phyloP scores from a whole-genome alignment of 2,797 vertebrate genomes.

The Eupleurogrammus muticus region DNA sequence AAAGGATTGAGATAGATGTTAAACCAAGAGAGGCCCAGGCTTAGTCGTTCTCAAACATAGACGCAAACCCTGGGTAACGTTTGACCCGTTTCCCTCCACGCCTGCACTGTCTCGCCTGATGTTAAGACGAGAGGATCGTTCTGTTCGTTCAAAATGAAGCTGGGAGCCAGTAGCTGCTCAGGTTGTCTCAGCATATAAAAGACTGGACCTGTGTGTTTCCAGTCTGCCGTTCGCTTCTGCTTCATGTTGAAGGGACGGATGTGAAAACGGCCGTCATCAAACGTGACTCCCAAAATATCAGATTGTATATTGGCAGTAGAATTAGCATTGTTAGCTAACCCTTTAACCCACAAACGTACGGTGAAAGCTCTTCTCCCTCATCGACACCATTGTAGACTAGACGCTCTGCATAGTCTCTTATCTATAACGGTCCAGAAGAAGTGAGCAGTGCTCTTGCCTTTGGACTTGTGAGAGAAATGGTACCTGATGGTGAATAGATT shows the following conservation, averaged over 20 bases:
- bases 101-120: background rate
- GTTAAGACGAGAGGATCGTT: background rate
- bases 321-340: no score
- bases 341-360: background rate
- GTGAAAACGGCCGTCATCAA: background rate
- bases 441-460: constrained; percentile 34
- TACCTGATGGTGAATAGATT: constrained; percentile 82
- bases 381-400: background rate
- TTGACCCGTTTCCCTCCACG: background rate
- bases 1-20: no score
- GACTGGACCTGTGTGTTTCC: background rate
- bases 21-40: no score
- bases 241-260: background rate
- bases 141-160: background rate
- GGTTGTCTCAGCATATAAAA: constrained; percentile 2
- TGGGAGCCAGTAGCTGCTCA: background rate
- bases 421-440: constrained; percentile 24
- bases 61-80: background rate
- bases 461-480: constrained; percentile 82
- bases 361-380: constrained; percentile 6
- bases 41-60: no score
- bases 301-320: background rate
- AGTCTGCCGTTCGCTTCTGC: background rate
- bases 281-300: background rate
- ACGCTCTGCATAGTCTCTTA: background rate